Conservation (phyloP, 2,113 vertebrate genomes). For the Oophaga pumilio region DNA sequence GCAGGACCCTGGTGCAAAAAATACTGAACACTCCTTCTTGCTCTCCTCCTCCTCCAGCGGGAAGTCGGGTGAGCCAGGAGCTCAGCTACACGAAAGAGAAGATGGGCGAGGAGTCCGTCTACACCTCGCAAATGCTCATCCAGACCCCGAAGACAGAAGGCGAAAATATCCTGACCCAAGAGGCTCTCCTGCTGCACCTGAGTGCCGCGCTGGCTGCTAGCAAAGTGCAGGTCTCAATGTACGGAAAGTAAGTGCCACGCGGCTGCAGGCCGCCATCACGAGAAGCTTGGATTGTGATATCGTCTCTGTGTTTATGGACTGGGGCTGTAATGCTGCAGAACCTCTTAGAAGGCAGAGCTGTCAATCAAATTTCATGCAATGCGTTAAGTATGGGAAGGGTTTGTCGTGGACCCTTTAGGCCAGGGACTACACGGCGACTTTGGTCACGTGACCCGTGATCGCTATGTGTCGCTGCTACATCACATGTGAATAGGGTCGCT, state of each 20-base stretch:
- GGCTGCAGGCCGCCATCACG: too few species aligned
- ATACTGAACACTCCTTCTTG: background rate
- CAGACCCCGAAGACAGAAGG: slow-evolving; percentile 91
- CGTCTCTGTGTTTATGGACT: background rate
- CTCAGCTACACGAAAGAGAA: slow-evolving; percentile 96
- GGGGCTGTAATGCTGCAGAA: background rate
- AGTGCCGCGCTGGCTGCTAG: slow-evolving; percentile 90
- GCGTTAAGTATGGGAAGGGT: too few species aligned
- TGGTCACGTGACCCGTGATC: too few species aligned
- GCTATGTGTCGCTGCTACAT: too few species aligned
- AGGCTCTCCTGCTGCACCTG: slow-evolving; percentile 91
- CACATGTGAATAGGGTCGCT: too few species aligned
- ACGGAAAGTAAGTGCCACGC: slow-evolving; percentile 89
- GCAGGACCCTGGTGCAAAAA: background rate
- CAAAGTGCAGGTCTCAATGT: slow-evolving; percentile 95
- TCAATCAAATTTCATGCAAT: too few species aligned
- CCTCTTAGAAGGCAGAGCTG: background rate
- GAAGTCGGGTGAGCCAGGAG: slow-evolving; percentile 94
- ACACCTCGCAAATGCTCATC: slow-evolving; percentile 95
- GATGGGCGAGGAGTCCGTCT: slow-evolving; percentile 91
- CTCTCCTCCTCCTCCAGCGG: slow-evolving; percentile 72
- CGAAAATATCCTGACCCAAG: slow-evolving; percentile 87
- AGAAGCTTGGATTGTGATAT: background rate
- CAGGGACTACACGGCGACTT: too few species aligned
- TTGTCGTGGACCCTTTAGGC: too few species aligned